These are phyloP conservation scores for Gadus macrocephalus DNA, from an alignment of 2,113 vertebrate genomes.

Conservation along the genomic window DNA sequence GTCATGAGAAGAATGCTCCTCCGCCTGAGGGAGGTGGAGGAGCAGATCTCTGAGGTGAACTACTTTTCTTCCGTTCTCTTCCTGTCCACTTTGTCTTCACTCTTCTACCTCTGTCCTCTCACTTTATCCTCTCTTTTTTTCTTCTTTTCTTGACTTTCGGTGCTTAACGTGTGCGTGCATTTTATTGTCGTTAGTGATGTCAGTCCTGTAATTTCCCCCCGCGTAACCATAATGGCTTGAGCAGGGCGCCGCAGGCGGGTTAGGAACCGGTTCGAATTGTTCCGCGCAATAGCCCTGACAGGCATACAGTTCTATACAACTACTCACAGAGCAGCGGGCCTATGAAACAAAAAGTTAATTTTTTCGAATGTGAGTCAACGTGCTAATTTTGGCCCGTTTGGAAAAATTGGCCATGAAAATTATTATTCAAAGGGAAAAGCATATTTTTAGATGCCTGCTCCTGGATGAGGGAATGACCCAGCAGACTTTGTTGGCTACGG, in stretches of 20 bases:
- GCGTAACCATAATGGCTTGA: conserved; percentile 34
- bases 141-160: conserved; percentile 45
- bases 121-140: conserved; percentile 31
- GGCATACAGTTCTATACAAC: too few species aligned
- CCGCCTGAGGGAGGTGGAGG: conserved; percentile 90
- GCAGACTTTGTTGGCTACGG: too few species aligned
- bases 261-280: too few species aligned
- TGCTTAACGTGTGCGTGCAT: conserved; percentile 28
- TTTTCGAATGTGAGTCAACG: too few species aligned
- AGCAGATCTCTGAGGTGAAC: conserved; percentile 91
- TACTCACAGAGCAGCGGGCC: too few species aligned
- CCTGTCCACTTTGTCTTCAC: conserved; percentile 4
- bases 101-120: conserved; percentile 15
- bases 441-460: too few species aligned
- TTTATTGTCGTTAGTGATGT: conserved; percentile 45
- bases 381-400: too few species aligned
- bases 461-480: too few species aligned
- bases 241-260: not conserved
- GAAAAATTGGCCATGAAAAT: too few species aligned
- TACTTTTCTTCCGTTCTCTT: conserved; percentile 42
- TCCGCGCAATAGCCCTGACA: too few species aligned
- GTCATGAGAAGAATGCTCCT: conserved; percentile 85
- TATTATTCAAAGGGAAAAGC: too few species aligned
- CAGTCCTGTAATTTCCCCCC: conserved; percentile 46
- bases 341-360: too few species aligned